A percentile compares a stretch with the other conserved stretches of the same genome.
Evolutionary conservation across 2,888 invertebrate species (phyloP).

Genomic region (Troglohyphantes excavatus): DNA sequence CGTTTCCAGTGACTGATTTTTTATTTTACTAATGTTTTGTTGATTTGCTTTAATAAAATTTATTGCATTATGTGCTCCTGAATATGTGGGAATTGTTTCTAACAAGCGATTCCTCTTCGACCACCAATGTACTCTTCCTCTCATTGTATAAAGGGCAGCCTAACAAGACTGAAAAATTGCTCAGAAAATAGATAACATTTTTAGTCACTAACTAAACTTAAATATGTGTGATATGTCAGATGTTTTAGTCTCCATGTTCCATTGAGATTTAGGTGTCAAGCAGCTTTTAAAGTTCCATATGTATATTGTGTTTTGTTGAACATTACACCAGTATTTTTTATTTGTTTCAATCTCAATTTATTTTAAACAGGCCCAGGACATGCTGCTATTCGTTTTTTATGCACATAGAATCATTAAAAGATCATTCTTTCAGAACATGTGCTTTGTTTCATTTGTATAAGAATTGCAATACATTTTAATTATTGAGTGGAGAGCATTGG

Average conservation of each 20-base stretch:
- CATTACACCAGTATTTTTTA: conserved; percentile 38
- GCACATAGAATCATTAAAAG: conserved; percentile 76
- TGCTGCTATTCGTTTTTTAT: conserved; percentile 74
- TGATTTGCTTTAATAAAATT: background rate
- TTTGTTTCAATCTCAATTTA: conserved; percentile 36
- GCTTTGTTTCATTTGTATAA: background rate
- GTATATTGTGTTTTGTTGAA: conserved; percentile 72
- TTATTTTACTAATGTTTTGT: background rate
- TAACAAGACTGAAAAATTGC: conserved; percentile 74
- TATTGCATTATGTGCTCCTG: background rate
- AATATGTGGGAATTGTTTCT: background rate
- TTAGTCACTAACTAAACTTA: conserved; percentile 64
- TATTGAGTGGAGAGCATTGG: no score
- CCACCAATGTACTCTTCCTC: background rate
- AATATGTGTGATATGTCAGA: conserved; percentile 63
- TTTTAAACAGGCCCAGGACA: conserved; percentile 64
- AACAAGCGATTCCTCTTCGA: background rate
- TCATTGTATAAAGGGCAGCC: conserved; percentile 56
- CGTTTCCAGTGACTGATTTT: background rate
- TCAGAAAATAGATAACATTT: conserved; percentile 66
- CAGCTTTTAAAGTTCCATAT: conserved; percentile 76
- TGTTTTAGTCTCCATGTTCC: conserved; percentile 66
- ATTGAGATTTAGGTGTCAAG: conserved; percentile 69
- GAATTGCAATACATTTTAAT: no score
- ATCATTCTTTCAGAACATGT: conserved; percentile 30